Evolutionary conservation across 2,888 invertebrate genomes (phyloP).

Genomic region (Apodemia duryi): DNA sequence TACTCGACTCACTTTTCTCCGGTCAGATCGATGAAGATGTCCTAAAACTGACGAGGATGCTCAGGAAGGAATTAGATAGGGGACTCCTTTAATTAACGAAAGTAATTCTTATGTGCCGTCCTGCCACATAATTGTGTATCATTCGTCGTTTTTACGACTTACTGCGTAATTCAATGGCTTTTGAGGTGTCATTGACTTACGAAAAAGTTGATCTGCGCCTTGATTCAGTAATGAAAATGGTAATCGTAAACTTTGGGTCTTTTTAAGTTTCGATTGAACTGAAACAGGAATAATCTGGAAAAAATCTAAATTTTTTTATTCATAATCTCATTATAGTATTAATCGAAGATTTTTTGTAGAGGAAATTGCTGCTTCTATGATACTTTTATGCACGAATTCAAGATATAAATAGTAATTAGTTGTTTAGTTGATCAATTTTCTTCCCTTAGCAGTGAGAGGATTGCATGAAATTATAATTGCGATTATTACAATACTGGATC

Average conservation of each 20-base stretch:
- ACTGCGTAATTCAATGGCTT: slow-evolving; percentile 6
- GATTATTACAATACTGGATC: slow-evolving; percentile 19
- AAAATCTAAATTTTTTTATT: background rate
- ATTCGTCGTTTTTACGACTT: slow-evolving; percentile 11
- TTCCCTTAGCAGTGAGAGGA: background rate
- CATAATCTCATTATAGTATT: background rate
- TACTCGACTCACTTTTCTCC: slow-evolving; percentile 65
- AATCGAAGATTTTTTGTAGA: background rate
- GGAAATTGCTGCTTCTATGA: background rate
- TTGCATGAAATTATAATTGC: background rate
- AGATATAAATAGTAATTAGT: background rate
- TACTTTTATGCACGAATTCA: background rate
- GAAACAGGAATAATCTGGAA: background rate
- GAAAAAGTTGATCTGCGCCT: slow-evolving; percentile 1
- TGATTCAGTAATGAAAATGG: slow-evolving; percentile 9
- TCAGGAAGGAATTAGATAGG: slow-evolving; percentile 67
- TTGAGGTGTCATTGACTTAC: slow-evolving; percentile 4
- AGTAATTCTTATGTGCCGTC: slow-evolving; percentile 52
- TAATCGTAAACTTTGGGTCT: slow-evolving; percentile 18
- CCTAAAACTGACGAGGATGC: slow-evolving; percentile 63
- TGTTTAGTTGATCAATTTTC: background rate
- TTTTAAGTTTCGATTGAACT: background rate
- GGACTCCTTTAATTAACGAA: slow-evolving; percentile 61
- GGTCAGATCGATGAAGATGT: slow-evolving; percentile 68
- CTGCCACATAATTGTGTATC: slow-evolving; percentile 32